Conservation (phyloP, 2,113 vertebrate species). For the Colistium nudipinnis region DNA sequence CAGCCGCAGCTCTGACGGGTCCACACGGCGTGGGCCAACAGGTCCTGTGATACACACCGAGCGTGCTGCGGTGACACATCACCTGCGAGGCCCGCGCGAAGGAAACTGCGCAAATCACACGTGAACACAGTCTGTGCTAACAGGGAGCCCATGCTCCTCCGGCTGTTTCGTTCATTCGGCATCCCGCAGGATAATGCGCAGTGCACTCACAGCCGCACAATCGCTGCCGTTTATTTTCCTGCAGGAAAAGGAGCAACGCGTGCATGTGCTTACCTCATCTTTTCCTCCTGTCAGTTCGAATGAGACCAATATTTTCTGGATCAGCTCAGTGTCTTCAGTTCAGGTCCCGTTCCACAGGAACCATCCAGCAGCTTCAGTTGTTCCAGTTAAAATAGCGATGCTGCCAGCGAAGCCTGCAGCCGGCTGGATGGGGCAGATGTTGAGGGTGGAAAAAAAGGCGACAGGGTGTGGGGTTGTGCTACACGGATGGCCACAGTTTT, state of each 20-base stretch:
- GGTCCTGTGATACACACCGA: constrained; percentile 35
- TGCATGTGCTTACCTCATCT: constrained; percentile 79
- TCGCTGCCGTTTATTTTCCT: constrained; percentile 17
- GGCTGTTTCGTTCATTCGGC: not conserved
- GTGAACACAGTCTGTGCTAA: not conserved
- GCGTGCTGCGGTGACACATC: constrained; percentile 11
- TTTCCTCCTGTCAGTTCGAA: constrained; percentile 45
- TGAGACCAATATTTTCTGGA: too few species aligned
- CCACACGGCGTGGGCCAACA: too few species aligned
- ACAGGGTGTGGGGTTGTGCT: constrained; percentile 61
- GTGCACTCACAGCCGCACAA: constrained; percentile 9
- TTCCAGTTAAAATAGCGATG: constrained; percentile 16
- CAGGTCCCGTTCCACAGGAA: not conserved
- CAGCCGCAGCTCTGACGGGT: not conserved
- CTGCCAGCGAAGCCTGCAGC: constrained; percentile 26
- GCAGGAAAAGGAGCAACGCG: constrained; percentile 26
- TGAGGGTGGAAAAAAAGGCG: constrained; percentile 50
- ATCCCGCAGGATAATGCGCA: constrained; percentile 15
- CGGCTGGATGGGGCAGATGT: constrained; percentile 66
- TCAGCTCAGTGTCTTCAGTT: constrained; percentile 35
- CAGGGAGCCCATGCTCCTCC: not conserved
- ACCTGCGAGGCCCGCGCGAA: constrained; percentile 3
- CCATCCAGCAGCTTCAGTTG: constrained; percentile 1
- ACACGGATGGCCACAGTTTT: constrained; percentile 55
- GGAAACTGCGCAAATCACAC: constrained; percentile 4